Conservation (phyloP, 2,113 vertebrate species). For the Grallaria varia region DNA sequence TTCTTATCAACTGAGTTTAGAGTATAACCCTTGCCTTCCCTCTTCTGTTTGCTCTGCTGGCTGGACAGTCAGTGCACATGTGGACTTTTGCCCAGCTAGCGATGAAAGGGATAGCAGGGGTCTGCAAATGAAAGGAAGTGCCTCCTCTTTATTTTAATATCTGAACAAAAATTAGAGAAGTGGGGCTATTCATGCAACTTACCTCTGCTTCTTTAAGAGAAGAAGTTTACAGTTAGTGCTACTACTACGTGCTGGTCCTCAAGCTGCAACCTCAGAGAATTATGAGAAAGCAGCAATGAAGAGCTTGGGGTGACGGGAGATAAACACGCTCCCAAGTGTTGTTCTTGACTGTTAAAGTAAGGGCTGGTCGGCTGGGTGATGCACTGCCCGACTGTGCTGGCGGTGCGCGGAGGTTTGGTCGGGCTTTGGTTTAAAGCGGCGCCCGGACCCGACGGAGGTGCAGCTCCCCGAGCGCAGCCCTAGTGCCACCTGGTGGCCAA, state of each 20-base stretch:
- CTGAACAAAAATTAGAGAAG: not conserved
- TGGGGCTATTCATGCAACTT: not conserved
- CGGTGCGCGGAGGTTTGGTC: not conserved
- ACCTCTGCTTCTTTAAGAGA: not conserved
- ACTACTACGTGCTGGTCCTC: not conserved
- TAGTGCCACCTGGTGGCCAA: not conserved
- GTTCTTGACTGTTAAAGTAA: not conserved
- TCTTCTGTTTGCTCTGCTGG: not conserved
- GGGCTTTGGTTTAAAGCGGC: not conserved
- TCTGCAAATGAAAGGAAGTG: not conserved
- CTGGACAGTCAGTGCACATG: not conserved
- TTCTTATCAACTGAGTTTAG: not conserved
- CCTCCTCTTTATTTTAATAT: too few relatives aligned
- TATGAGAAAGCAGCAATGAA: not conserved
- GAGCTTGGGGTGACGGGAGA: not conserved
- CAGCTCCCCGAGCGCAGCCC: not conserved
- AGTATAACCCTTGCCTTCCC: not conserved
- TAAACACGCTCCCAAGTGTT: rapidly evolving
- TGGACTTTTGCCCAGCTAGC: not conserved
- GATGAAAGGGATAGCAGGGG: not conserved
- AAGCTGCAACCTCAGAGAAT: not conserved
- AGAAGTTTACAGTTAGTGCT: not conserved
- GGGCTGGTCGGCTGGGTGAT: not conserved
- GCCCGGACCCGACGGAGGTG: not conserved
- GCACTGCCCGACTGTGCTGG: not conserved